Evolutionary conservation across 2,113 vertebrate species (phyloP).

Genomic region (Leptobrachium ailaonicum): DNA sequence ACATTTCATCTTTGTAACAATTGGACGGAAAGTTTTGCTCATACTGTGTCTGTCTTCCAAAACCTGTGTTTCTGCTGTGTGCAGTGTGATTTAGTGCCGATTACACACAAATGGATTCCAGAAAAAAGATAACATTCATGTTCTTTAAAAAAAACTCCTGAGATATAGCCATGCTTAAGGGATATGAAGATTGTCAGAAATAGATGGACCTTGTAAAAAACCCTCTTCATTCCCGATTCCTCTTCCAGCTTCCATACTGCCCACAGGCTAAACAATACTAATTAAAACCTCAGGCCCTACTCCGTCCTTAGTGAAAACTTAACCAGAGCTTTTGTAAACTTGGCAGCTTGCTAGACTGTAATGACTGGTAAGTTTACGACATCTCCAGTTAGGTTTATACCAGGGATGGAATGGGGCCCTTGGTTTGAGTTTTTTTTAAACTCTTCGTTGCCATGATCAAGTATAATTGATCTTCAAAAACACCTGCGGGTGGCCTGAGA

Average conservation of each 20-base stretch:
- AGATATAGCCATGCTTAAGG: slow-evolving; percentile 16
- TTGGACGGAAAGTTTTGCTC: slow-evolving; percentile 33
- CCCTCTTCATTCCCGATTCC: not conserved
- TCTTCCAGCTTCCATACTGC: not conserved
- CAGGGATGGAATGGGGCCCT: too few species aligned
- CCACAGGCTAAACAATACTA: not conserved
- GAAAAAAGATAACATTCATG: slow-evolving; percentile 3
- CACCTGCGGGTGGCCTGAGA: too few species aligned
- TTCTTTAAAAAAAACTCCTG: slow-evolving; percentile 1
- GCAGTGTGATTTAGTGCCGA: not conserved
- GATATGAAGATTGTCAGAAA: slow-evolving; percentile 1
- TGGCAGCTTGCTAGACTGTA: too few species aligned
- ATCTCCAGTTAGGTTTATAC: too few species aligned
- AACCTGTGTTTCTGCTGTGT: slow-evolving; percentile 15
- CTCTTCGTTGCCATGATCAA: too few species aligned
- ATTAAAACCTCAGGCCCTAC: too few species aligned
- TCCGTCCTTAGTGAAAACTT: too few species aligned
- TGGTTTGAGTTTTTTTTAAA: too few species aligned
- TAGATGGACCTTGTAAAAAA: not conserved
- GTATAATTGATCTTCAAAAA: too few species aligned
- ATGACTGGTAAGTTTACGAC: too few species aligned
- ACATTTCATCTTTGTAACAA: slow-evolving; percentile 17
- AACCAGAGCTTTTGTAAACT: too few species aligned
- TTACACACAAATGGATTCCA: slow-evolving; percentile 9
- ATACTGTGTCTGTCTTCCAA: slow-evolving; percentile 18